A percentile compares a stretch with the other conserved stretches of the same genome.
Evolutionary conservation across 1,140 invertebrate species (phyloP).

Genomic region (Thalassaphorura encarpata): DNA sequence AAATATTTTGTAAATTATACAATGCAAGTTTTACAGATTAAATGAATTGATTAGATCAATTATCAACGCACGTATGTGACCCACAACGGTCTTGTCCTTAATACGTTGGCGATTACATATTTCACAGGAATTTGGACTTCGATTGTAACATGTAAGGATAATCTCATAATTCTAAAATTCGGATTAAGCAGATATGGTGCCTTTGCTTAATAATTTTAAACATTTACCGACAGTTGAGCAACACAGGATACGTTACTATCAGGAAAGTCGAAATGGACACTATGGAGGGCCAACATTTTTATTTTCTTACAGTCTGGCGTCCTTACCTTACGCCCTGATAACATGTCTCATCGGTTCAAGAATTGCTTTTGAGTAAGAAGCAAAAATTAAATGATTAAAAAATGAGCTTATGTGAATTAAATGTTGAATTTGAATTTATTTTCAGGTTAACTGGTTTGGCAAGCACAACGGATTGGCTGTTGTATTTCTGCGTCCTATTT

Average conservation of each 20-base stretch:
- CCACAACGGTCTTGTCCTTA: constrained; percentile 55
- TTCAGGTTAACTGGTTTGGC: constrained; percentile 28
- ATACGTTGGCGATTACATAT: constrained; percentile 63
- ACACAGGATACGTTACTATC: constrained; percentile 77
- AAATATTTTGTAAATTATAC: neutral
- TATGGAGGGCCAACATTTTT: constrained; percentile 76
- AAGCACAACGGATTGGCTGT: constrained; percentile 42
- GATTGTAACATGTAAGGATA: constrained; percentile 65
- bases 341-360: constrained; percentile 53
- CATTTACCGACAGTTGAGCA: constrained; percentile 52
- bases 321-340: constrained; percentile 66
- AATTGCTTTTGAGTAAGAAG: constrained; percentile 60
- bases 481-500: constrained; percentile 56
- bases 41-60: too few relatives aligned
- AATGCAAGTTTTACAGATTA: too few relatives aligned
- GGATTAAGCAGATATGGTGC: neutral
- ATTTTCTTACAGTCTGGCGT: constrained; percentile 64
- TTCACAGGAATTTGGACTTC: constrained; percentile 69
- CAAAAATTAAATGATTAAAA: neutral
- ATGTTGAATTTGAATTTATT: neutral
- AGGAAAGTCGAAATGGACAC: constrained; percentile 74
- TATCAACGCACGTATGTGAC: neutral
- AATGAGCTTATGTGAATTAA: neutral
- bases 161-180: constrained; percentile 7
- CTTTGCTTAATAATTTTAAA: too few relatives aligned